phyloP scores from a whole-genome alignment of 1,140 invertebrate species.

The Mycetomoellerius zeteki region DNA sequence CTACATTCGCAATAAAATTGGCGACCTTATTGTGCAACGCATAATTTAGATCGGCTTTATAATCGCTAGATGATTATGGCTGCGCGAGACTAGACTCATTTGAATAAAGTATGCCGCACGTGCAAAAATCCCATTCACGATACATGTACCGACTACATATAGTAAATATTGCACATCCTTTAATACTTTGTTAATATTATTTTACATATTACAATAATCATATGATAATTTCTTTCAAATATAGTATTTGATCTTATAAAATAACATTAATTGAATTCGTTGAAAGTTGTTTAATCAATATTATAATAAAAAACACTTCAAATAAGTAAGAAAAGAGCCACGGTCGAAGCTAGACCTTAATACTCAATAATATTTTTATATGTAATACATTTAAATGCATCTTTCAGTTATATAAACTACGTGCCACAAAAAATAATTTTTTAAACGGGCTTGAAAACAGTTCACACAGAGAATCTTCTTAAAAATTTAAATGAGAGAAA shows the following conservation, averaged over 20 bases:
- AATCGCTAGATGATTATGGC: slow-evolving; percentile 62
- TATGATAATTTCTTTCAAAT: not conserved
- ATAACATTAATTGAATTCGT: not conserved
- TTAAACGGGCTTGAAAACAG: not conserved
- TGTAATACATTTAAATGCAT: too few relatives aligned
- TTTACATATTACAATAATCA: not conserved
- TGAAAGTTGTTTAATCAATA: not conserved
- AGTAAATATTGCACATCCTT: not conserved
- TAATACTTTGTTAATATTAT: slow-evolving; percentile 3
- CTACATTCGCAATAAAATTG: slow-evolving; percentile 16
- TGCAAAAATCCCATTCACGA: slow-evolving; percentile 60
- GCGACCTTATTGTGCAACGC: slow-evolving; percentile 49
- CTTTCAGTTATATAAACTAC: too few relatives aligned
- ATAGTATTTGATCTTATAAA: slow-evolving; percentile 2
- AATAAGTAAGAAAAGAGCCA: too few relatives aligned
- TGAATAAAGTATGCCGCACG: slow-evolving; percentile 63
- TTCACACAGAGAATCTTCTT: not conserved
- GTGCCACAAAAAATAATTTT: too few relatives aligned
- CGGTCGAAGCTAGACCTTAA: too few relatives aligned
- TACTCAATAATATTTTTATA: too few relatives aligned
- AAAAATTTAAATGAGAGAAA: not conserved
- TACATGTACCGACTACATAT: slow-evolving; percentile 16
- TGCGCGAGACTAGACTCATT: slow-evolving; percentile 57
- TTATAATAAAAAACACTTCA: not conserved
- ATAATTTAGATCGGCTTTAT: slow-evolving; percentile 65